Evolutionary conservation across 2,113 vertebrate species (phyloP).

Genomic region (Chionomys nivalis): DNA sequence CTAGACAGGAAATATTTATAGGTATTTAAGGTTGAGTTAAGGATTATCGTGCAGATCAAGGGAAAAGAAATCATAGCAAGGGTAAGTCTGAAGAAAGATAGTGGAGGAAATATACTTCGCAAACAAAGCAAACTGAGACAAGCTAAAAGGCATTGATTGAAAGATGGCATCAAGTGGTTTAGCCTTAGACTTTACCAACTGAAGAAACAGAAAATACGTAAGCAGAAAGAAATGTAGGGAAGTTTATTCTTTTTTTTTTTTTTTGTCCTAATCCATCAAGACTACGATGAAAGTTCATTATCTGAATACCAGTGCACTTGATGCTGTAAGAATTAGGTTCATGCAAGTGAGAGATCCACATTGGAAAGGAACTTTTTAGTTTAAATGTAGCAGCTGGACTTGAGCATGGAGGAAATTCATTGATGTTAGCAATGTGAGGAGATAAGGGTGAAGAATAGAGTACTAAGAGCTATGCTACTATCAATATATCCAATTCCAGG

Average conservation of each 20-base stretch:
- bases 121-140: conserved; percentile 49
- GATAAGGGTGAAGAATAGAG: background rate
- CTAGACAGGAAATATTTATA: conserved; percentile 45
- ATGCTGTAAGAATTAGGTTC: background rate
- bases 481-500: background rate
- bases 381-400: background rate
- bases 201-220: conserved; percentile 39
- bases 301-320: background rate
- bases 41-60: background rate
- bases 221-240: conserved; percentile 14
- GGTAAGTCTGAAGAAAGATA: background rate
- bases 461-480: background rate
- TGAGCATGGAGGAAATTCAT: background rate
- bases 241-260: background rate
- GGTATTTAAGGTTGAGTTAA: conserved; percentile 55
- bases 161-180: conserved; percentile 19
- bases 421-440: background rate
- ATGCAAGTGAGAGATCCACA: background rate
- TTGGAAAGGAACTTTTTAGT: background rate
- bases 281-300: conserved; percentile 1
- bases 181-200: background rate
- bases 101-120: conserved; percentile 6
- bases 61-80: conserved; percentile 50
- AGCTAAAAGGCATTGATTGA: conserved; percentile 46
- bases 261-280: background rate